phyloP scores from a whole-genome alignment of 2,888 invertebrate genomes.

The Vannuccia rotundouncinata region DNA sequence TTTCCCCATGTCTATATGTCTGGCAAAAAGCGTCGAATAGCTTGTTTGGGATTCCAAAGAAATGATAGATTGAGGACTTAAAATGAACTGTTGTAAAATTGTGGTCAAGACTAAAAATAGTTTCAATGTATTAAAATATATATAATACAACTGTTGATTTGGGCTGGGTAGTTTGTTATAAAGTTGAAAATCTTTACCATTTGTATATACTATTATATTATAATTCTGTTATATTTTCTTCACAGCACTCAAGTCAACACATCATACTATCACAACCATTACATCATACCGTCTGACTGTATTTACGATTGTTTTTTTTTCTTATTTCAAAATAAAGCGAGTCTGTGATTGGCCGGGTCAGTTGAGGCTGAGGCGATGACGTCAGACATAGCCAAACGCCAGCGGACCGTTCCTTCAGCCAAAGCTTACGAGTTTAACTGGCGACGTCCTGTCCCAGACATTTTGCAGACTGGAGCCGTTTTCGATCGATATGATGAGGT shows the following conservation, averaged over 20 bases:
- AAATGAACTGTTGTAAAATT: constrained; percentile 15
- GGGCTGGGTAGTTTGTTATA: not conserved
- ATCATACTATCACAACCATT: not conserved
- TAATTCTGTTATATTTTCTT: not conserved
- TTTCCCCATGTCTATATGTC: no score
- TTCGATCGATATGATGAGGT: constrained; percentile 96
- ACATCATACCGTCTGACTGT: not conserved
- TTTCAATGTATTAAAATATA: not conserved
- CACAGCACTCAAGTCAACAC: not conserved
- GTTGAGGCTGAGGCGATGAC: constrained; percentile 35
- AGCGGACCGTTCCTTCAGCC: constrained; percentile 66
- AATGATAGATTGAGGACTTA: constrained; percentile 5
- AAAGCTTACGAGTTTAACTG: constrained; percentile 98
- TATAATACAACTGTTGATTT: not conserved
- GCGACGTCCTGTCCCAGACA: constrained; percentile 86
- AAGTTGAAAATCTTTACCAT: not conserved
- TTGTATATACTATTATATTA: not conserved
- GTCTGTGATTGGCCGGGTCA: not conserved
- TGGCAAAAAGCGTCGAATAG: no score
- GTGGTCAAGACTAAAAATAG: not conserved
- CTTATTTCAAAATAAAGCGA: not conserved
- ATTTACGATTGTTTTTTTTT: not conserved
- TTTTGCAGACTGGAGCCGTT: constrained; percentile 72
- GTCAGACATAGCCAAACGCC: constrained; percentile 41
- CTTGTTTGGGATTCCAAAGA: no score